phyloP scores from a whole-genome alignment of 2,113 vertebrate genomes.

The Spizaetus ornatus region DNA sequence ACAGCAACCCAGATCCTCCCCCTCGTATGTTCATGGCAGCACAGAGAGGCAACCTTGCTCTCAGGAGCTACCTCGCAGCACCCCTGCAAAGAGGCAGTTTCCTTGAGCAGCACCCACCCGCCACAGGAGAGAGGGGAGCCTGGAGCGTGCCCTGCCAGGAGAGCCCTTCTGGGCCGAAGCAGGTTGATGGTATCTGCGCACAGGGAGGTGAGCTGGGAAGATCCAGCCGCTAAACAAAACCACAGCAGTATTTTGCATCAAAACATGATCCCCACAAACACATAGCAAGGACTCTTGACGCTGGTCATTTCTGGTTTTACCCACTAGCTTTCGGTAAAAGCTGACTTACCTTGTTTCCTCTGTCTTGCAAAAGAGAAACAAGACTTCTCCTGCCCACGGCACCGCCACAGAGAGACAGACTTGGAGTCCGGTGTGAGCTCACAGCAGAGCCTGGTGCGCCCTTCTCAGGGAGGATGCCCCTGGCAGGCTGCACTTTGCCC shows the following conservation, averaged over 20 bases:
- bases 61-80: not conserved
- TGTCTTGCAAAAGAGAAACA: not conserved
- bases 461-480: not conserved
- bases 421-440: not conserved
- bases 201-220: not conserved
- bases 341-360: not conserved
- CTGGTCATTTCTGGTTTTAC: not conserved
- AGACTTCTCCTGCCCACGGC: not conserved
- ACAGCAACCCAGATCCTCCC: not conserved
- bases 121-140: not conserved
- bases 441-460: not conserved
- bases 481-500: not conserved
- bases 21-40: rapidly evolving
- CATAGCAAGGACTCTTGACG: not conserved
- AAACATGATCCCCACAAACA: not conserved
- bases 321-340: not conserved
- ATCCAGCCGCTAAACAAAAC: not conserved
- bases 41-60: not conserved
- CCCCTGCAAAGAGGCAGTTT: too few species aligned
- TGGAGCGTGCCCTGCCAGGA: rapidly evolving
- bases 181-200: too few species aligned
- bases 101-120: not conserved
- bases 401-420: rapidly evolving
- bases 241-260: not conserved
- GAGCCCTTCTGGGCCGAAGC: not conserved